Evolutionary conservation across 2,113 vertebrate species (phyloP).

Genomic region (Cryptoleucopteryx plumbea): DNA sequence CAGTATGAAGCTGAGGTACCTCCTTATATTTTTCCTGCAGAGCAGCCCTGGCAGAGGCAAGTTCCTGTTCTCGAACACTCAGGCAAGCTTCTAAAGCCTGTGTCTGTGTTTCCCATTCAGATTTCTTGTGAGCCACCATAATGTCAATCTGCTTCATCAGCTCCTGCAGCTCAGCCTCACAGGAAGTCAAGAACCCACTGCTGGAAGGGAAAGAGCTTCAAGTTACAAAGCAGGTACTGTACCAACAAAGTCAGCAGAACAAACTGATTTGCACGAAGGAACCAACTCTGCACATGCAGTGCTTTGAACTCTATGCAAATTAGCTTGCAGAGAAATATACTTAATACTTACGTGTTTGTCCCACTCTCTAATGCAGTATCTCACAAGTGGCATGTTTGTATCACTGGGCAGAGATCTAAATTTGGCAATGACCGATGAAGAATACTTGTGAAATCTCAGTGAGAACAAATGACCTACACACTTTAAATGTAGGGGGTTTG

Average conservation of each 20-base stretch:
- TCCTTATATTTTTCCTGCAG: constrained; percentile 82
- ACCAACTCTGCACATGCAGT: rapidly evolving
- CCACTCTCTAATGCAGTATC: neutral
- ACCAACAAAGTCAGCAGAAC: neutral
- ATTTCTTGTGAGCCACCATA: constrained; percentile 89
- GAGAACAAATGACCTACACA: neutral
- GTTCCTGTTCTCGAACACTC: constrained; percentile 79
- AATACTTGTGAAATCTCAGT: neutral
- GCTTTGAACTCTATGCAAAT: neutral
- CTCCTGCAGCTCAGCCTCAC: constrained; percentile 93
- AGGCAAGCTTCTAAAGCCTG: constrained; percentile 77
- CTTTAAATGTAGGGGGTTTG: neutral
- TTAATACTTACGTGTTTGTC: rapidly evolving
- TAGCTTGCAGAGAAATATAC: neutral
- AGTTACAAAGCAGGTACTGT: neutral
- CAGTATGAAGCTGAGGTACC: constrained; percentile 64
- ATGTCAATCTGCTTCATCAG: constrained; percentile 97
- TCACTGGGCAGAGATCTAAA: neutral
- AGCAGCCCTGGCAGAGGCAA: constrained; percentile 70
- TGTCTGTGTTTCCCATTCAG: constrained; percentile 85
- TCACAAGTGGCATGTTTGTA: rapidly evolving
- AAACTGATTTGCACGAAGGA: neutral
- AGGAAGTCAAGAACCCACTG: constrained; percentile 74
- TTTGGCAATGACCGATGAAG: neutral
- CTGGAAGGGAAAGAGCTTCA: neutral